phyloP scores from a whole-genome alignment of 2,888 invertebrate species.

The Lithophane socia region DNA sequence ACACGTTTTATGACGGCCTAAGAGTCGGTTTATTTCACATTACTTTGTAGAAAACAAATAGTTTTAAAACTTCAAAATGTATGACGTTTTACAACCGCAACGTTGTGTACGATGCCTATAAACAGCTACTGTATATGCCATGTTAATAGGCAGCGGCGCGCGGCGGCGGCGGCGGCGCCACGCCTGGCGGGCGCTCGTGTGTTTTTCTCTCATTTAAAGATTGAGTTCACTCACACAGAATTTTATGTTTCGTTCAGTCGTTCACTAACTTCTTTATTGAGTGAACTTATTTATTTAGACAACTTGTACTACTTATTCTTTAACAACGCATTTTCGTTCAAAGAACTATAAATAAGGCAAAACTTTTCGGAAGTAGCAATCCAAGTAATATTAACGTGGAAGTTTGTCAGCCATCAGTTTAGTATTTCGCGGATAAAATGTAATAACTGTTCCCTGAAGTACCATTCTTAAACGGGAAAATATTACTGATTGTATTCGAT shows the following conservation, averaged over 20 bases:
- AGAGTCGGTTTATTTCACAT: slow-evolving; percentile 35
- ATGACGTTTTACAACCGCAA: slow-evolving; percentile 55
- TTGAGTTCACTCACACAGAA: slow-evolving; percentile 30
- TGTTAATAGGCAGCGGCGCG: slow-evolving; percentile 3
- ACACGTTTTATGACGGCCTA: slow-evolving; percentile 41
- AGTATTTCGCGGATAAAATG: slow-evolving; percentile 42
- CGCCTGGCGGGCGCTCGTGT: slow-evolving; percentile 22
- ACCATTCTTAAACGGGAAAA: slow-evolving; percentile 35
- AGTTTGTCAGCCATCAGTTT: slow-evolving; percentile 41
- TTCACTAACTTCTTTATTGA: slow-evolving; percentile 52
- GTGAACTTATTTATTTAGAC: slow-evolving; percentile 54
- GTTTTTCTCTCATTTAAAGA: slow-evolving; percentile 43
- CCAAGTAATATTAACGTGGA: slow-evolving; percentile 33
- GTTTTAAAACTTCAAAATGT: slow-evolving; percentile 57
- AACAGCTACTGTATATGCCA: slow-evolving; percentile 21
- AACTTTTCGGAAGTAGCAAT: slow-evolving; percentile 34
- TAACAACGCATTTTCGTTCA: slow-evolving; percentile 26
- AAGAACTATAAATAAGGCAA: slow-evolving; percentile 33
- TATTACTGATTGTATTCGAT: slow-evolving; percentile 53
- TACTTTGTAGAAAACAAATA: slow-evolving; percentile 60
- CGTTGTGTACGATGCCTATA: slow-evolving; percentile 32
- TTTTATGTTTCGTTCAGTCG: slow-evolving; percentile 47
- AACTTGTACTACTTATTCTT: slow-evolving; percentile 41
- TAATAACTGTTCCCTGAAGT: slow-evolving; percentile 28
- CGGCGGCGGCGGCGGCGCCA: slow-evolving; percentile 12